Base-by-base conservation (phyloP, 2,113 vertebrate genomes). In the Spea multiplicata region DNA sequence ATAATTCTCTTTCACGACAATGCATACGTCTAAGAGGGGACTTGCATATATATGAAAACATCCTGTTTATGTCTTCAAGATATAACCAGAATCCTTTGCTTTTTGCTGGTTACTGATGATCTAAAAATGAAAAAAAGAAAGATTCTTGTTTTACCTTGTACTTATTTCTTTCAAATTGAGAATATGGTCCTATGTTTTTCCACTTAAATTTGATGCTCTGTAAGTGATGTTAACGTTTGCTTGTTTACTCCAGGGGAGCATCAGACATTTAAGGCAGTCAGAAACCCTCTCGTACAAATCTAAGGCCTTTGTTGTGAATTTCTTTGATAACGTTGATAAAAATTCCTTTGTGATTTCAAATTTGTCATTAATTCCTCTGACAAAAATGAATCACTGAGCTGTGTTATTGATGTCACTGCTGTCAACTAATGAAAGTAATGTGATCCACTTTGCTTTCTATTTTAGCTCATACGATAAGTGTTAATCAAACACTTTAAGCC, bases 391-490 rank as follows among this genome's bases (percentile, higher is more conserved):
- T 55, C 17, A 13, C 50, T 17, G 68, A 14, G 50, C 53, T 61
- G 71, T 73, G 72, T 74, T 47, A 74, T 74, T 74, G 47, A 62
- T 74, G 72, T 74, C 44, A 74, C 14, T 17, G 72, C 57, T 74
- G 72, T 74, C 57, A 62, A 55, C 57, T 64, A 59, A 47, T 46
- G 49, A 64, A 64, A 55, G 48, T 59, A 74, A 44, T 59, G 17
- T 74, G 72, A 74, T 45, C 57, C 72, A 44, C 57, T 48, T 44
- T 73, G 55, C 45, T 62, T 47, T 48, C 46, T 74, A 62, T n/a
- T 74, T 74, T 59, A 74, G 55, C 55, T 62, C n/a, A 5, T 8
- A 74, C 61, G 57, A 44, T 59, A 74, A 64, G 45, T 47, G 55
- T 74, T 74, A 62, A 62, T 74, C 69, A 9, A 71, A 53, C 55